Base-by-base conservation (phyloP, 2,113 vertebrate species). In the Quiscalus mexicanus region DNA sequence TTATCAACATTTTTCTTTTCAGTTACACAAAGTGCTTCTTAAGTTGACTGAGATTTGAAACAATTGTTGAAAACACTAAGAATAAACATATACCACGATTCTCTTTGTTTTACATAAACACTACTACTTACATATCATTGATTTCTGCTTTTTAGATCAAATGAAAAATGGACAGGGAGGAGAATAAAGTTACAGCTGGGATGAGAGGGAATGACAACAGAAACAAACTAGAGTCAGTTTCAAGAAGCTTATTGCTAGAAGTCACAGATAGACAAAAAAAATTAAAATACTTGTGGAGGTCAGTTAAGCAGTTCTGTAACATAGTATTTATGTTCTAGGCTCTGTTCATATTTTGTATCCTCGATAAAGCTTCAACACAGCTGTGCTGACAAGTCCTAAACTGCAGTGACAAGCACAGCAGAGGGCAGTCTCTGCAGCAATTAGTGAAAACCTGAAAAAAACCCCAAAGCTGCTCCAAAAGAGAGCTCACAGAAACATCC, bases 371-470 rank as follows among this genome's bases (percentile, higher is more conserved):
- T 74, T 45, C 27, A 35, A 35, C 20, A 68, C 0, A 82, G 19
- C 35, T 50, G 12, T 2, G 42, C 67, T 45, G 55, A 18, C 19
- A 68, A 83, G 49, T 35, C 30, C 58, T 14, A 25, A 89, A 62
- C 20, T 28, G 30, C 7, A 8, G 68, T 22, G 22, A 60, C 12
- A 3, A 83, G 81, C 88, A 75, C 82, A 1, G 90, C 85, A 97
- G 88, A 94, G 92, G 92, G 95, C 71, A 96, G 85, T 24, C 79
- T 95, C 90, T n/a, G 33, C 68, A 59, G 3, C 41, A 45, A n/a
- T 23, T 55, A 80, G 19, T 3, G n/a, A 86, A 91, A 91, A 55
- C 6, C 19, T 16, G 27, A 44, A 53, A 76, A 41, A 45, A 8
- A 16, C 27, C 58, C 35, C 68, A 62, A 53, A 70, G 1, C 17